phyloP scores from a whole-genome alignment of 2,113 vertebrate genomes.

The Xenopus borealis region DNA sequence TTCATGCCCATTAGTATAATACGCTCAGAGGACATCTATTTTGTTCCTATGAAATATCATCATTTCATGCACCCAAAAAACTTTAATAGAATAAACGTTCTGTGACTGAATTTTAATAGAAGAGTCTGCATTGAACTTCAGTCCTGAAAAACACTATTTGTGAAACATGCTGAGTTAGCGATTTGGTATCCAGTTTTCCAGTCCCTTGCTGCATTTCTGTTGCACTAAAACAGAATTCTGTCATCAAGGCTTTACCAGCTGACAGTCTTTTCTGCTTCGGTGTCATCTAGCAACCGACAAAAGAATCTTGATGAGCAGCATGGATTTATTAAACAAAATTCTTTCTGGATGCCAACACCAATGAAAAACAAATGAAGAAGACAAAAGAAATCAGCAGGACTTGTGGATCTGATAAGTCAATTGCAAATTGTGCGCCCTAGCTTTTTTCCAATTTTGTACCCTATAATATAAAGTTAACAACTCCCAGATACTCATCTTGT shows the following conservation, averaged over 20 bases:
- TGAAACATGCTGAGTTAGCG: neutral
- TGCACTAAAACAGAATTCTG: constrained; percentile 1
- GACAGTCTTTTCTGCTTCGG: neutral
- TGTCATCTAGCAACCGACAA: neutral
- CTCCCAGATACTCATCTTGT: neutral
- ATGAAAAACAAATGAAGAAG: neutral
- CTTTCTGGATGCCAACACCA: neutral
- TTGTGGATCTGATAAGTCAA: neutral
- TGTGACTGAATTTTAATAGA: neutral
- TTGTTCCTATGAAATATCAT: neutral
- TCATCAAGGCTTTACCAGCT: neutral
- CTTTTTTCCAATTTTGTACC: neutral
- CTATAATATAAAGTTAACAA: neutral
- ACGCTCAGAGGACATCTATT: neutral
- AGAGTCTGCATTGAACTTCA: neutral
- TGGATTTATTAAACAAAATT: neutral
- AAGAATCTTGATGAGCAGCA: neutral
- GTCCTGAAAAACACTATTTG: neutral
- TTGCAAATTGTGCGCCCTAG: neutral
- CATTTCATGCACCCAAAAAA: neutral
- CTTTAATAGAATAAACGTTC: neutral
- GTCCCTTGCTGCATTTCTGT: neutral
- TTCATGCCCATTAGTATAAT: neutral
- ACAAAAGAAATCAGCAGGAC: neutral
- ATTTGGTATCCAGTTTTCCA: neutral